Conservation (phyloP, 2,888 invertebrate genomes). For the Hirtodrosophila trivittata region DNA sequence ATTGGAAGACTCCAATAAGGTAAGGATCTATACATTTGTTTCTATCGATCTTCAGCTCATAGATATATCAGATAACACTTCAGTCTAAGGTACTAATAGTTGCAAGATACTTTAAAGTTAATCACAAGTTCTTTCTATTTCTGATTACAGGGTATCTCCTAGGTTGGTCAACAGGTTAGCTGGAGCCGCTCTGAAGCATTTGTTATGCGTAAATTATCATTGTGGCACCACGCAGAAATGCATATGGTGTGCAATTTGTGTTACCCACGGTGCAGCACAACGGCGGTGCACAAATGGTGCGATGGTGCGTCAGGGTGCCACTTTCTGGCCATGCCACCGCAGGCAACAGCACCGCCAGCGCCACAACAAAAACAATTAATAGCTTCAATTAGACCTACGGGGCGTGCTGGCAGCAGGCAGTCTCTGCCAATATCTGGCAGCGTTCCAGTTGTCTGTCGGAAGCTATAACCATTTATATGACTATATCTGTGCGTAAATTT, state of each 20-base stretch:
- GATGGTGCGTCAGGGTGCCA: conserved; percentile 33
- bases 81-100: too few species aligned
- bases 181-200: conserved; percentile 2
- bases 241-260: conserved; percentile 56
- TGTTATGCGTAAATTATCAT: conserved; percentile 67
- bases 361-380: conserved; percentile 67
- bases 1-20: too few species aligned
- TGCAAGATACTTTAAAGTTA: too few species aligned
- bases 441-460: conserved; percentile 72
- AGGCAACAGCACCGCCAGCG: conserved; percentile 42
- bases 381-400: conserved; percentile 77
- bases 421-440: conserved; percentile 17
- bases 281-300: background rate
- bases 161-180: background rate
- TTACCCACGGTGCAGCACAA: conserved; percentile 34
- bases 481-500: conserved; percentile 76
- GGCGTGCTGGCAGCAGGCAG: conserved; percentile 44
- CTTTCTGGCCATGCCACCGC: conserved; percentile 54
- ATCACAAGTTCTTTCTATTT: too few species aligned
- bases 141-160: conserved; percentile 17
- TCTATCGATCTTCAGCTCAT: too few species aligned
- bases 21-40: too few species aligned
- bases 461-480: conserved; percentile 76
- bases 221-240: conserved; percentile 43
- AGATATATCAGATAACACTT: too few species aligned